Conservation (phyloP, 2,113 vertebrate species). For the Orycteropus afer region DNA sequence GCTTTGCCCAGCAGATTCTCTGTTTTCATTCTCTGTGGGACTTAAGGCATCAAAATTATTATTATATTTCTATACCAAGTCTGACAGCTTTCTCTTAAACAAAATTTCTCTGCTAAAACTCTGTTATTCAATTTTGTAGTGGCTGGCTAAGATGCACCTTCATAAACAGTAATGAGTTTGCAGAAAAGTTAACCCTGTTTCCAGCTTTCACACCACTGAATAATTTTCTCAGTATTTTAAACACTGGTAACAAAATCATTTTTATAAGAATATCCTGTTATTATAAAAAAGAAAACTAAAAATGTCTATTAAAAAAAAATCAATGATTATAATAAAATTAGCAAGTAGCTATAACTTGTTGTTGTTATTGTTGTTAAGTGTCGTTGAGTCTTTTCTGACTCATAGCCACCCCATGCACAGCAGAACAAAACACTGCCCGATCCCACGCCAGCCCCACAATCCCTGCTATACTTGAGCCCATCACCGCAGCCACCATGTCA, state of each 20-base stretch:
- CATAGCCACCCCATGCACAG: too few relatives aligned
- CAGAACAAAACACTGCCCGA: too few relatives aligned
- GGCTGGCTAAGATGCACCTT: slow-evolving; percentile 82
- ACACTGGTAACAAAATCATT: slow-evolving; percentile 90
- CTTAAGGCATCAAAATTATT: slow-evolving; percentile 89
- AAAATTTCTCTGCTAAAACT: slow-evolving; percentile 77
- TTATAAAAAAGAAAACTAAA: slow-evolving; percentile 90
- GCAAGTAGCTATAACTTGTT: neutral
- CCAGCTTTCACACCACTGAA: slow-evolving; percentile 92
- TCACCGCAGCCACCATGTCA: too few relatives aligned
- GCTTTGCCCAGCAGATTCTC: slow-evolving; percentile 84
- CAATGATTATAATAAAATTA: neutral
- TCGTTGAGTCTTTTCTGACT: too few relatives aligned
- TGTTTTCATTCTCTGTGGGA: slow-evolving; percentile 82
- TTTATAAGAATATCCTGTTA: slow-evolving; percentile 89
- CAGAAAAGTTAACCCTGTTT: slow-evolving; percentile 90
- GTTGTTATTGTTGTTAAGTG: too few relatives aligned
- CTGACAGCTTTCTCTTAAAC: slow-evolving; percentile 69
- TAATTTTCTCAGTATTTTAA: slow-evolving; percentile 87
- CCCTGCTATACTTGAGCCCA: too few relatives aligned
- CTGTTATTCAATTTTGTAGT: slow-evolving; percentile 63
- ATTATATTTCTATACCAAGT: slow-evolving; percentile 88
- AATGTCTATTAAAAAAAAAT: slow-evolving; percentile 85
- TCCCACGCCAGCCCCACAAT: too few relatives aligned
- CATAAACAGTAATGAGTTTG: slow-evolving; percentile 93